Base-by-base conservation (phyloP, 2,888 invertebrate species). In the Listrodromus nycthemerus region DNA sequence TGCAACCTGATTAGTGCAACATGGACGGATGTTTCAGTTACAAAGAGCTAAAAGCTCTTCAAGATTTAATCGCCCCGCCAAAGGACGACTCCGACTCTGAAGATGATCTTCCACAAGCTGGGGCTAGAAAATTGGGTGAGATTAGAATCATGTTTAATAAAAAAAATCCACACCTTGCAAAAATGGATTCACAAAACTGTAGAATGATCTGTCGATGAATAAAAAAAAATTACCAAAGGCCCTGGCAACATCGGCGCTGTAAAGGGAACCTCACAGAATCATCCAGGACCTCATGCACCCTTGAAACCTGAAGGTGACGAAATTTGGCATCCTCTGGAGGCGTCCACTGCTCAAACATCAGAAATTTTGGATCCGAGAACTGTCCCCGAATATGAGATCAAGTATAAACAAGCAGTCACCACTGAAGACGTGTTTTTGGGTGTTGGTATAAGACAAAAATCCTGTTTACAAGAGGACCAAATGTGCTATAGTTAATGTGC, bases 351-450 rank as follows among this genome's bases (percentile, higher is more conserved):
- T 30, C 81, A 84, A 33, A 87, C 75, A 50, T 41, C 86, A 19
- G 89, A 91, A 83, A 76, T 76, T 71, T 93, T 94, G 4, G 96
- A 96, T 86, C 95, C 95, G 81, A 95, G 96, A 61, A 95, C 95
- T 90, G 94, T 94, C 27, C 97, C 97, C 0, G 95, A 95, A 86
- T 98, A 97, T 94, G 96, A 96, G 50, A 96, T 98, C 92, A 95
- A 96, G 86, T 98, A 97, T 93, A 96, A 97, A 88, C 98, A 98
- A 93, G 95, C 96, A 48, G 97, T 98, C 0, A 95, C 96, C 8
- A 95, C 98, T 0, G 97, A 98, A 92, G 98, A 98, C 93, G 95
- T 98, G 8, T 98, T 95, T 93, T 94, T 98, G 71, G 97, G 97
- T 94, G 97, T 97, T 92, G 86, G 86, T 86, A 71, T 27, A 19